These are phyloP conservation scores for Dolichotis patagonum DNA, from an alignment of 2,113 vertebrate genomes.

Conservation along the genomic window DNA sequence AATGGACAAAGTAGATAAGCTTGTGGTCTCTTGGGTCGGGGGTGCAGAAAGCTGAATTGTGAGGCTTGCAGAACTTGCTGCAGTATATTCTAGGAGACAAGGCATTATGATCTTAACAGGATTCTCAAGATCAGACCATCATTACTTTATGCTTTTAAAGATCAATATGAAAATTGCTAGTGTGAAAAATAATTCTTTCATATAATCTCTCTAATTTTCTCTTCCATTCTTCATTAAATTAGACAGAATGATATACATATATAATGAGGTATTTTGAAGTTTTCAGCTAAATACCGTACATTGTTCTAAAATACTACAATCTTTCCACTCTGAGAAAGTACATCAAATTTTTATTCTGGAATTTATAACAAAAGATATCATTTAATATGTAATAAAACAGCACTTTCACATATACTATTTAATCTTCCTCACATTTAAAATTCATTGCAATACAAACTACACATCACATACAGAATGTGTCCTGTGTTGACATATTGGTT, in stretches of 20 bases:
- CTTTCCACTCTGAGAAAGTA: neutral
- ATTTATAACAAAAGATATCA: slow-evolving; percentile 11
- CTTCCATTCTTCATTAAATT: neutral
- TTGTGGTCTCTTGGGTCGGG: neutral
- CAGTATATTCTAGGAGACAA: neutral
- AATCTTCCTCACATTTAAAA: slow-evolving; percentile 5
- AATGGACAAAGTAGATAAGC: neutral
- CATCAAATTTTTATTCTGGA: slow-evolving; percentile 1
- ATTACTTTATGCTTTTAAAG: slow-evolving; percentile 16
- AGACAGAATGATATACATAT: neutral
- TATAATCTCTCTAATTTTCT: neutral
- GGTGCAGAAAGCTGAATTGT: neutral
- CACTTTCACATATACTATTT: slow-evolving; percentile 4
- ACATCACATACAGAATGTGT: neutral
- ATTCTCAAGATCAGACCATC: neutral
- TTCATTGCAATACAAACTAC: neutral
- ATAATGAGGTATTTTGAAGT: neutral
- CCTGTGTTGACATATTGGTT: neutral
- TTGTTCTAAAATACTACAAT: slow-evolving; percentile 43
- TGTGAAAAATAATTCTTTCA: slow-evolving; percentile 45
- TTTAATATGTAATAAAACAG: slow-evolving; percentile 22
- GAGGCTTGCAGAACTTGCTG: neutral
- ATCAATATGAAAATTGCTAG: neutral
- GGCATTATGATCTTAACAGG: neutral
- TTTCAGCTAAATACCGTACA: neutral